Evolutionary conservation across 2,888 invertebrate genomes (phyloP).

Genomic region (Zootermopsis nevadensis): DNA sequence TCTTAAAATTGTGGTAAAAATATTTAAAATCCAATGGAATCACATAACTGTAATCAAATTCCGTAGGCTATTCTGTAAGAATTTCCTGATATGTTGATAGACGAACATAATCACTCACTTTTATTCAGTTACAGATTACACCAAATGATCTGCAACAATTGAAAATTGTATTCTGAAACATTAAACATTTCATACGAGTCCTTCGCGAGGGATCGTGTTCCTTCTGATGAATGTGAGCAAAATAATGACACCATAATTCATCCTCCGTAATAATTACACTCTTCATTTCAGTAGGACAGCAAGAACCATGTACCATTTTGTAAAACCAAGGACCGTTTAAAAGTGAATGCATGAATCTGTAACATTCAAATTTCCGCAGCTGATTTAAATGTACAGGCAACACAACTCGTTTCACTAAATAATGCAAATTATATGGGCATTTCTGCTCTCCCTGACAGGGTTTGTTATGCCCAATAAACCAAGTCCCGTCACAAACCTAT

Average conservation of each 20-base stretch:
- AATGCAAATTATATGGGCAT: constrained; percentile 11
- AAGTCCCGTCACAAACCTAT: not conserved
- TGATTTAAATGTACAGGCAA: not conserved
- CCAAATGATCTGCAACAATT: no score
- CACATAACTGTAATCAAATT: no score
- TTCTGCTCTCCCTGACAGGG: not conserved
- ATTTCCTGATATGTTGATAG: no score
- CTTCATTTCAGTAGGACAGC: not conserved
- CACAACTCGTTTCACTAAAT: not conserved
- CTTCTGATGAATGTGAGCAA: not conserved
- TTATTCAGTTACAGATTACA: no score
- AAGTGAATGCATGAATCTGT: not conserved
- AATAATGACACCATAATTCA: not conserved
- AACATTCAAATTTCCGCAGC: constrained; percentile 1
- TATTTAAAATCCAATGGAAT: no score
- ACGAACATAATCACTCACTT: no score
- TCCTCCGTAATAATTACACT: not conserved
- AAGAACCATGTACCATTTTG: not conserved
- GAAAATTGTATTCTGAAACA: no score
- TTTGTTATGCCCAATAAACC: not conserved
- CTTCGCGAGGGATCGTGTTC: no score
- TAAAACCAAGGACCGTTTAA: not conserved
- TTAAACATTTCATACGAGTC: no score
- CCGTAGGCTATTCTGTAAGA: no score
- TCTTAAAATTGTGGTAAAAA: no score